Evolutionary conservation across 2,113 vertebrate genomes (phyloP), one percentile per base, ranked within the genome.

Genomic region (Noturus placidus): DNA sequence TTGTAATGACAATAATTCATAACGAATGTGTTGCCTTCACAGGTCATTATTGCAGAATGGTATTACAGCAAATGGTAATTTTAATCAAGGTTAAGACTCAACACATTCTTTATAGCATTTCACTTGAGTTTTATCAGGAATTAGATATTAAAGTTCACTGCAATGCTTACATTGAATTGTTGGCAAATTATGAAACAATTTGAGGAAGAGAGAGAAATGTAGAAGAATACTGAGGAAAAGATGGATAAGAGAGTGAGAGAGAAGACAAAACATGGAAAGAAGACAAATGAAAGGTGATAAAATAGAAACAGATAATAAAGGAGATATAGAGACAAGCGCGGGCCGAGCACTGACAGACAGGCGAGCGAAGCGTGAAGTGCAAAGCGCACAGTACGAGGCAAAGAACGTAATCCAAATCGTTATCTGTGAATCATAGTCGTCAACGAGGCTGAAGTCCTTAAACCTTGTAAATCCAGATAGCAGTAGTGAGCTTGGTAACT

Each of bases 291-390:
- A 76, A n/a, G 35, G 50, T 15, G 5, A 79, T 79, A 30, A 61
- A 63, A 86, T 35, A 42, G 50, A 42, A 74, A 52, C 50, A 65
- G 25, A 33, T 52, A 86, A 59, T 52, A 86, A 59, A 42, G 70
- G 11, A 77, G 70, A 59, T 56, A 8, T 5, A 56, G 46, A 20
- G 77, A 56, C 46, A n/a, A n/a, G n/a, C n/a, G n/a, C n/a, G n/a
- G n/a, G n/a, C n/a, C n/a, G n/a, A n/a, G n/a, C n/a, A n/a, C n/a
- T n/a, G n/a, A n/a, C n/a, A n/a, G n/a, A n/a, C n/a, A n/a, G n/a
- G n/a, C n/a, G n/a, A n/a, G n/a, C n/a, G n/a, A n/a, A n/a, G n/a
- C n/a, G n/a, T n/a, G n/a, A n/a, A n/a, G n/a, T n/a, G n/a, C n/a
- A n/a, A n/a, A n/a, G n/a, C n/a, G n/a, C n/a, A n/a, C n/a, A n/a